Evolutionary conservation across 2,113 vertebrate species (phyloP).

Genomic region (Trogon surrucura): DNA sequence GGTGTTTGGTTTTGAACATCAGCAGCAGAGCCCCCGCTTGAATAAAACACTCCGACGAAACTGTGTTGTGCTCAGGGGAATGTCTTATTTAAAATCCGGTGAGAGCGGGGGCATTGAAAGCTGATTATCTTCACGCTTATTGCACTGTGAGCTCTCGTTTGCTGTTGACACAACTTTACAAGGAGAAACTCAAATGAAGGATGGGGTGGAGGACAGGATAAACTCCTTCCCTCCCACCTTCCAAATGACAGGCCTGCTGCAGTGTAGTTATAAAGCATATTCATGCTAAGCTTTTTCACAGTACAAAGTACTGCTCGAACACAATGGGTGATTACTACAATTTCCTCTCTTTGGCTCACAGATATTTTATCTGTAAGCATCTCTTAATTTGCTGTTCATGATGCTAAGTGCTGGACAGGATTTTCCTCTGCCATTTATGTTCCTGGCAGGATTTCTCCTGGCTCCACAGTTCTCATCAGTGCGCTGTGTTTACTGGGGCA

Average conservation of each 20-base stretch:
- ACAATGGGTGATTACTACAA: conserved; percentile 46
- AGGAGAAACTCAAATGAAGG: conserved; percentile 17
- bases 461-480: background rate
- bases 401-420: background rate
- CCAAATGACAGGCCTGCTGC: conserved; percentile 13
- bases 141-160: background rate
- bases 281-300: conserved; percentile 24
- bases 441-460: background rate
- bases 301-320: conserved; percentile 32
- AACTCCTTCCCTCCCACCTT: background rate
- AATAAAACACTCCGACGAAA: background rate
- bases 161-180: background rate
- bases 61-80: background rate
- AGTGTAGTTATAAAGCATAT: background rate
- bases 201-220: background rate
- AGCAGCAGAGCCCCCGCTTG: background rate
- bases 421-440: background rate
- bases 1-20: background rate
- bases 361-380: background rate
- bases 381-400: conserved; percentile 17
- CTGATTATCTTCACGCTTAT: background rate
- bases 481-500: background rate
- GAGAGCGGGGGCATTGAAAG: background rate
- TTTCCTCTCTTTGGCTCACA: conserved; percentile 5
- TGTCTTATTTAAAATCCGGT: background rate